Base-by-base conservation (phyloP, 2,888 invertebrate species). In the Orthonychiurus folsomi region DNA sequence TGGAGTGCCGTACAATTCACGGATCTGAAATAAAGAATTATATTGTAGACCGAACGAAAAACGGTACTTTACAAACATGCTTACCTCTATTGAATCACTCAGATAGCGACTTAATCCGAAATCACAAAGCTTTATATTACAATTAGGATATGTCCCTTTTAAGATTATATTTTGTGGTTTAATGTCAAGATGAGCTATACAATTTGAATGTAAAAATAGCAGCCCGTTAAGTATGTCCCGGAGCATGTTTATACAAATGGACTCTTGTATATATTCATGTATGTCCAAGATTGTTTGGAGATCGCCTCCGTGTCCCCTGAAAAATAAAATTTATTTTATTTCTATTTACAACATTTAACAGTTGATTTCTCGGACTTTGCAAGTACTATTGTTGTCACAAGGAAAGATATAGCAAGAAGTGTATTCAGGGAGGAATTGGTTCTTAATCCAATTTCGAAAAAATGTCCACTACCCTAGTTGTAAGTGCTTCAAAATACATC, bases 121-220 rank as follows among this genome's bases (percentile, higher is more conserved):
- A 82, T 93, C 93, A 79, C 93, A 93, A 71, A 93, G 84, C 76
- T 93, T 88, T 67, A 93, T 85, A 75, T 89, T 87, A 78, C 85
- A 85, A 77, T 86, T 84, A 67, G 85, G 83, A 75, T 82, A 83
- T 73, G 85, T 85, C 60, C 86, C 86, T 68, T 89, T 86, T 72
- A 96, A 83, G 75, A 96, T 84, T 76, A 96, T 83, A 80, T 96
- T 96, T 81, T 95, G 95, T 53, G 95, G 95, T 85, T 85, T 95
- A 74, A 96, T 84, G 82, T 95, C 96, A 75, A 96, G 84, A 80
- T 96, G 96, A 62, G 93, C 94, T 73, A 96, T 89, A 76, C 92
- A 88, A 76, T 87, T 85, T 75, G 89, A 86, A 81, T 96, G 96
- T 74, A 96, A 83, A 80, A 89, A 93, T 68, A 86, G 84, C 65